Base-by-base conservation (phyloP, 2,888 invertebrate genomes). In the Chalcis sispes region DNA sequence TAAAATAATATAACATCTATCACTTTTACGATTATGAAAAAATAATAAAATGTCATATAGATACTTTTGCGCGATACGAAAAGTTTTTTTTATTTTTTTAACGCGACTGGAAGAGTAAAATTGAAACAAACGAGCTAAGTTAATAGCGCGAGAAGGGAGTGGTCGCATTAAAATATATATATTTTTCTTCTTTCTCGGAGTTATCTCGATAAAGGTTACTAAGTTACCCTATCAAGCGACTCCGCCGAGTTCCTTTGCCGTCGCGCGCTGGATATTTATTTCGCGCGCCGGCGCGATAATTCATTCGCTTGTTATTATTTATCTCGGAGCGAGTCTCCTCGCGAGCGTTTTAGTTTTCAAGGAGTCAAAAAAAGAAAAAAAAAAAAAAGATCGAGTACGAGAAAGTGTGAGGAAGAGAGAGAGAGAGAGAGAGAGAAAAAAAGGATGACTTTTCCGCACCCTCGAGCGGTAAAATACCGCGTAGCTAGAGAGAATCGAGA, bases 291-390 rank as follows among this genome's bases (percentile, higher is more conserved):
- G 77, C 67, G 80, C 82, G 81, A 83, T 82, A 83, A 84, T 81
- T 85, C 84, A 82, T 82, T 81, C 79, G 81, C 78, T 85, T 85
- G 83, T 86, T 85, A 85, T 87, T 87, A 87, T 87, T 87, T 87
- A 86, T 86, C 80, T 81, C 80, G 52, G 65, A 32, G n/a, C 23
- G 13, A n/a, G 20, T 72, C 79, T 75, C 72, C 67, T 69, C 65
- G 70, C 78, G 64, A 25, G 7, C 13, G 80, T 77, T 79, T 83
- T 82, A 82, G 82, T 81, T 81, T 82, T 81, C 81, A 82, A 80
- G 79, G 36, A 76, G 66, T 46, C 69, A 77, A 67, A 67, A 64
- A 50, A 29, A 42, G 27, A n/a, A 15, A 52, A 66, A 54, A 52
- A 18, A 59, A 66, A 61, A 40, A 59, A 48, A 48, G 42, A 32